These are phyloP conservation scores for Drosophila neocordata DNA, from an alignment of 1,140 invertebrate species.

Conservation along the genomic window DNA sequence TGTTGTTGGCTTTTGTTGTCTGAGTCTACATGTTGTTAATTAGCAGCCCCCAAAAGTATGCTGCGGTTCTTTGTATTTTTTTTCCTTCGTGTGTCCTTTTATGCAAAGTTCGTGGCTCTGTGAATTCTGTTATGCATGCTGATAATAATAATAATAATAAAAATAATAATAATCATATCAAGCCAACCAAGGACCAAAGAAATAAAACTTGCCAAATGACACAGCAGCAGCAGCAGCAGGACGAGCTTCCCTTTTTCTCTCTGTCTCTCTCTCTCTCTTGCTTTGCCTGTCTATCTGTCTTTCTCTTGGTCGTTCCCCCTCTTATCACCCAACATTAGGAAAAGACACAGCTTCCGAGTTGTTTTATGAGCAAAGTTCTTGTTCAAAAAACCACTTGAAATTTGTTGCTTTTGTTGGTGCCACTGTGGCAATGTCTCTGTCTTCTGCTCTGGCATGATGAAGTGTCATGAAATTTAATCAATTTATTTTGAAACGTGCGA, in stretches of 20 bases:
- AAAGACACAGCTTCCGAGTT: conserved; percentile 36
- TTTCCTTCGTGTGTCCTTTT: conserved; percentile 11
- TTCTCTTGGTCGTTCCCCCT: not conserved
- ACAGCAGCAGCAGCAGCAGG: conserved; percentile 7
- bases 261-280: not conserved
- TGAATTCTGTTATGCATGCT: conserved; percentile 47
- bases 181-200: conserved; percentile 21
- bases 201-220: conserved; percentile 55
- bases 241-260: not conserved
- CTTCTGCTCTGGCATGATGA: conserved; percentile 68
- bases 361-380: conserved; percentile 67
- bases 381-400: conserved; percentile 64
- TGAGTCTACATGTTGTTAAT: conserved; percentile 22
- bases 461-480: conserved; percentile 81
- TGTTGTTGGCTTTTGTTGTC: conserved; percentile 22
- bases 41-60: conserved; percentile 53
- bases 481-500: conserved; percentile 78
- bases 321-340: conserved; percentile 16
- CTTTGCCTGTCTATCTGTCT: not conserved
- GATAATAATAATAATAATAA: conserved; percentile 28
- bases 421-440: conserved; percentile 18
- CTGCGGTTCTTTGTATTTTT: conserved; percentile 50
- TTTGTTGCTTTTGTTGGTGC: conserved; percentile 24
- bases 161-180: conserved; percentile 68
- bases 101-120: conserved; percentile 25